These are phyloP conservation scores for Vanacampus margaritifer DNA, from an alignment of 2,113 vertebrate genomes.

Conservation along the genomic window DNA sequence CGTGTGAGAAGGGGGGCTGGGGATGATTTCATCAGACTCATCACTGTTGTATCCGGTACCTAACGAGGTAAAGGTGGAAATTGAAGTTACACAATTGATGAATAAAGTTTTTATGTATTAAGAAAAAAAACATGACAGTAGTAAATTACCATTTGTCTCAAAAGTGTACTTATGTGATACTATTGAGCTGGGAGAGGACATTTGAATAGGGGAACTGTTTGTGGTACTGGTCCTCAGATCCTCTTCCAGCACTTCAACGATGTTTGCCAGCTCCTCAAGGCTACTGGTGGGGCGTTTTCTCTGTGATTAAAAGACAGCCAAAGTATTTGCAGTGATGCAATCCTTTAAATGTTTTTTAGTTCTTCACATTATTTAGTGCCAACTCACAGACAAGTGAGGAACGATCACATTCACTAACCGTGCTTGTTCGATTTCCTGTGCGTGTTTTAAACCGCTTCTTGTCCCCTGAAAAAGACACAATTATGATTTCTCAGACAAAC, in stretches of 20 bases:
- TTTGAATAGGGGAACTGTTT: background rate
- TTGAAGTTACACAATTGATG: background rate
- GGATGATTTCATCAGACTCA: conserved; percentile 50
- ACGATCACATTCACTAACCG: conserved; percentile 59
- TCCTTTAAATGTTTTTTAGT: conserved; percentile 4
- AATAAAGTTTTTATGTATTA: background rate
- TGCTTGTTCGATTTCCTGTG: conserved; percentile 44
- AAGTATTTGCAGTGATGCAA: background rate
- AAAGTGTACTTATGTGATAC: conserved; percentile 21
- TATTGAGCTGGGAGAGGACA: background rate
- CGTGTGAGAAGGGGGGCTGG: conserved; percentile 37
- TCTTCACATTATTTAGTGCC: background rate
- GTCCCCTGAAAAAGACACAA: conserved; percentile 51
- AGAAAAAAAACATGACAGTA: background rate
- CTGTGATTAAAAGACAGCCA: conserved; percentile 51
- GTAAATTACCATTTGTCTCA: conserved; percentile 30
- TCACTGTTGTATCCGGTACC: conserved; percentile 34
- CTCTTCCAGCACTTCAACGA: conserved; percentile 84
- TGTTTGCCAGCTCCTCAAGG: conserved; percentile 81
- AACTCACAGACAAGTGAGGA: background rate
- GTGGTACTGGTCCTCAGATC: conserved; percentile 68
- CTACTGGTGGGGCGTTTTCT: conserved; percentile 60
- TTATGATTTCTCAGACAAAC: background rate
- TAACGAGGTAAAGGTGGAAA: conserved; percentile 1
- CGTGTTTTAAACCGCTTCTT: conserved; percentile 72